Base-by-base conservation (phyloP, 2,113 vertebrate species). In the Atlantisia rogersi region DNA sequence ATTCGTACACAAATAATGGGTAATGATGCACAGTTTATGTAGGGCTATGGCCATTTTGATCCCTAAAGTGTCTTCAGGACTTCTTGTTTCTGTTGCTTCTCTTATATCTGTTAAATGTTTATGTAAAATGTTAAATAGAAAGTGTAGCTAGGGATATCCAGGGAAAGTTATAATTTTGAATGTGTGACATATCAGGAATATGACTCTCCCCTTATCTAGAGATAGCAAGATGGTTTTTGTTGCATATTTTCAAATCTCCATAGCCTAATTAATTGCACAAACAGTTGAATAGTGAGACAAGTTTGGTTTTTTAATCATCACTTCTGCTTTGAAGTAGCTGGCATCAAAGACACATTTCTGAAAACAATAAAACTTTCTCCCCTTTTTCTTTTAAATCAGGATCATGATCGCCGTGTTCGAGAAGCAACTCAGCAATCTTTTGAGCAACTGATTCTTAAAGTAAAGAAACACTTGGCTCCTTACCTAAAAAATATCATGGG, bases 401-500 rank as follows among this genome's bases (percentile, higher is more conserved):
- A 99, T 97, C 98, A 99, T 25, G 99, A 99, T 85, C 98, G 99
- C 8, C 98, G 99, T 9, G 99, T 99, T 92, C 98, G 99, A 90
- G 99, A 99, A 98, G 99, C 99, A 79, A 99, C 99, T 26, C 99
- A 99, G 67, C 99, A 99, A 92, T 99, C 99, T 46, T 99, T 99
- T 73, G 99, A 99, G 96, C 99, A 99, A 93, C 98, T 99, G 92
- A 98, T 99, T 93, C 96, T 99, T 82, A 99, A 99, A 98, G 99
- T 99, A 32, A 99, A 98, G 82, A 99, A 99, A 89, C 99, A 99
- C 83, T 97, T 99, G 94, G 99, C 99, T 82, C 99, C 99, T 56
- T 99, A 99, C 95, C 98, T 99, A 94, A 99, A 99, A 97, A 99
- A 97, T 94, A 97, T 99, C 82, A 99, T 99, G 99, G 99, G 99